Evolutionary conservation across 2,797 vertebrate species (phyloP), one percentile per base, ranked within the genome.

Genomic region (Sebastes ruberrimus): DNA sequence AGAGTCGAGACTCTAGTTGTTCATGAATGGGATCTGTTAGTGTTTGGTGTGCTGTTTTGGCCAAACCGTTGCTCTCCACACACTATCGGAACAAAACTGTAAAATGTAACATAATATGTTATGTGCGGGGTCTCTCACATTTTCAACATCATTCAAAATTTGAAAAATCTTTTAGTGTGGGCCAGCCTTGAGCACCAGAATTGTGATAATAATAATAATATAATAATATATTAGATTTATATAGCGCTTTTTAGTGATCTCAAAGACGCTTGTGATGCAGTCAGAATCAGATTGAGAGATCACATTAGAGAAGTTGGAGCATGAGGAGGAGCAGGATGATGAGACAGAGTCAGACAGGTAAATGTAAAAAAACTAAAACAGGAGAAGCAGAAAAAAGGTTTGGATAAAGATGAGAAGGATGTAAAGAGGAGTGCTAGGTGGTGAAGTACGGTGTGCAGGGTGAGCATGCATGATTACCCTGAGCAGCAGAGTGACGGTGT

Each of bases 401-500:
- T 30, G 10, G 23, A n/a, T 61, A 38, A 33, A 32, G n/a, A 56
- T 23, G 20, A 66, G 20, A 38, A n/a, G 23, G 55, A 20, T 35
- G 27, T 32, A 13, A 32, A 69, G 69, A 61, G 18, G 20, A 68
- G 57, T 9, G 52, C 8, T 22, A 42, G 61, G 9, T 20, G 70
- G 18, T 70, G 33, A 67, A 60, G 65, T 22, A 33, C 8, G 10
- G 33, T 23, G 27, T 69, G 11, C 16, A 20, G 42, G 33, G 38
- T 33, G 27, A 60, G 59, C 2, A n/a, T 5, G 35, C 4, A 13
- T 38, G 56, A 62, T 87, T 93, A 99, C 98, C 98, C 98, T 96
- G 84, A 97, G 92, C 87, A 99, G 94, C 85, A 98, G 96, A 28
- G 97, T 97, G 85, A 96, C 98, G 90, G 95, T 96, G 90, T 96